Conservation (phyloP, 2,113 vertebrate species). For the Pyrgilauda ruficollis region DNA sequence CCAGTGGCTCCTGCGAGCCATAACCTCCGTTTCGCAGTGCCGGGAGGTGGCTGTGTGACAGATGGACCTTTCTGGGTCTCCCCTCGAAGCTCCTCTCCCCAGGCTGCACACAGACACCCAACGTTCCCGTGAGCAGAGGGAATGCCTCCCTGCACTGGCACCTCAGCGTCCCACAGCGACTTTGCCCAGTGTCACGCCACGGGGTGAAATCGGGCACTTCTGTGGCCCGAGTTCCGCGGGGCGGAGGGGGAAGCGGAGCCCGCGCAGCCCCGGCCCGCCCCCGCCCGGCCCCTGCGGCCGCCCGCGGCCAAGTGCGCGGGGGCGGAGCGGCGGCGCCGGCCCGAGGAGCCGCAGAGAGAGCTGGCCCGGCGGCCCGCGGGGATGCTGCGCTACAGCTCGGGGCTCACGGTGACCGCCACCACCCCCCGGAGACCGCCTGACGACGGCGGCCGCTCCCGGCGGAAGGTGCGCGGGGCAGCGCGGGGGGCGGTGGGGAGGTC, state of each 20-base stretch:
- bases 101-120: neutral
- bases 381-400: slow-evolving; percentile 75
- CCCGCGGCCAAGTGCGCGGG: neutral
- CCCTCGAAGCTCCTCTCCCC: neutral
- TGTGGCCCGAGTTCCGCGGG: neutral
- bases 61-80: fast-evolving
- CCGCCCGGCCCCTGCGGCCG: neutral
- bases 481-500: neutral
- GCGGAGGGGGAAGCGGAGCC: neutral
- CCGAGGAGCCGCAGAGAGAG: neutral
- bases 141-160: fast-evolving
- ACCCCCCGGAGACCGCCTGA: slow-evolving; percentile 6
- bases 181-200: neutral
- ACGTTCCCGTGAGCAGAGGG: neutral
- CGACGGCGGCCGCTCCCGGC: slow-evolving; percentile 24
- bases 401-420: slow-evolving; percentile 63
- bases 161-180: neutral
- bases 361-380: neutral
- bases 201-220: fast-evolving
- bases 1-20: neutral
- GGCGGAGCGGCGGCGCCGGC: neutral
- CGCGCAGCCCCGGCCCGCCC: neutral
- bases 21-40: fast-evolving
- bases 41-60: neutral
- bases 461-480: slow-evolving; percentile 61